Conservation (phyloP, 2,797 vertebrate species). For the Gallirallus australis region DNA sequence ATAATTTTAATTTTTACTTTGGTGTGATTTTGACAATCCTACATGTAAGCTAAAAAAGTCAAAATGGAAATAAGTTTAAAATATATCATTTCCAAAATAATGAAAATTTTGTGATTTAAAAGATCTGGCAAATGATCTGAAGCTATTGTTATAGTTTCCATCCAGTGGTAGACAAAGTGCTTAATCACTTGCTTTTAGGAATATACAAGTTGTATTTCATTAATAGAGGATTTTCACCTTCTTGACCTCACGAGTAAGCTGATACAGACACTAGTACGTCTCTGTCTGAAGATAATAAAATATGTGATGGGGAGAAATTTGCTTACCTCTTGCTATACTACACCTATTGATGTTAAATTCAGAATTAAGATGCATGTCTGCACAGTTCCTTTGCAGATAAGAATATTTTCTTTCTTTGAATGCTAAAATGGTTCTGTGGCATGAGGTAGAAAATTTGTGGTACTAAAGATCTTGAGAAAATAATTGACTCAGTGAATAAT, state of each 20-base stretch:
- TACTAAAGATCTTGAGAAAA: slow-evolving; percentile 25
- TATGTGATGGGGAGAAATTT: neutral
- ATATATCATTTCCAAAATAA: neutral
- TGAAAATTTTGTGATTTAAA: neutral
- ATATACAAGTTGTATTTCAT: neutral
- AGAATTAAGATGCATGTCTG: slow-evolving; percentile 11
- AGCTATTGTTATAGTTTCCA: neutral
- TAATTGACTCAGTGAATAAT: slow-evolving; percentile 70
- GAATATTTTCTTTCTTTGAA: neutral
- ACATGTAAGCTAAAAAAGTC: neutral
- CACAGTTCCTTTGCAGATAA: neutral
- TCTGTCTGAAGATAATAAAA: slow-evolving; percentile 5
- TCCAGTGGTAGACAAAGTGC: neutral
- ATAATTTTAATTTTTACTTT: neutral
- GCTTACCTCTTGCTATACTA: neutral
- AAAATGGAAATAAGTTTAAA: neutral
- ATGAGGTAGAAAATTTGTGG: slow-evolving; percentile 14
- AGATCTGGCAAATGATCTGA: neutral
- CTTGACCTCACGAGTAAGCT: neutral
- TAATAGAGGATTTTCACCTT: slow-evolving; percentile 31
- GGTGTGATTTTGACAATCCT: neutral
- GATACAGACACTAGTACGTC: neutral
- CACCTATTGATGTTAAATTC: neutral
- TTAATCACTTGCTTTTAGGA: neutral
- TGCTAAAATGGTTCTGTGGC: neutral